Percentiles rank a stretch among this genome's conserved stretches.
These are phyloP conservation scores for Drosophila sordidula DNA, from an alignment of 2,888 invertebrate species.

Conservation along the genomic window DNA sequence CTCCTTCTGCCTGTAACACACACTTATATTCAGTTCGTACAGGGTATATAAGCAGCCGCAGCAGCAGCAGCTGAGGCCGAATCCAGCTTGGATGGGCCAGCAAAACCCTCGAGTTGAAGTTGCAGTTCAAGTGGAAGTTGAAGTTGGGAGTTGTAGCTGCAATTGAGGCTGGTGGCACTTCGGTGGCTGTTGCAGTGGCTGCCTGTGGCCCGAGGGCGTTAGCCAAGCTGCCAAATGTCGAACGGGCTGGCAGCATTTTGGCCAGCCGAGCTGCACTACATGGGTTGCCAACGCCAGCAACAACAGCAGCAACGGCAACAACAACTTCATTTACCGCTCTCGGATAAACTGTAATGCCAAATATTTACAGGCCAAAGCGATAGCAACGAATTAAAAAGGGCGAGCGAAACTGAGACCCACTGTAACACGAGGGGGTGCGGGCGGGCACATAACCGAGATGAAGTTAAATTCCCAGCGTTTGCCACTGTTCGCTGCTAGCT, in stretches of 20 bases:
- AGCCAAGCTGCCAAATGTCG: conserved; percentile 68
- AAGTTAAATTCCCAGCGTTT: conserved; percentile 53
- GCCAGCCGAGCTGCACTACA: conserved; percentile 16
- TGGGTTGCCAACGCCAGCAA: conserved; percentile 10
- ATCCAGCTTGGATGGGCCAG: conserved; percentile 42
- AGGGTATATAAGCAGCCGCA: conserved; percentile 15
- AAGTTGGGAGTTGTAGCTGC: conserved; percentile 21
- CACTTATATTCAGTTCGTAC: background rate
- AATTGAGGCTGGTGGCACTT: conserved; percentile 21
- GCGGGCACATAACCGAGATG: conserved; percentile 18
- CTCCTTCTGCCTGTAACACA: too few relatives aligned
- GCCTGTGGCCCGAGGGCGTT: conserved; percentile 59
- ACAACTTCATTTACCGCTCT: conserved; percentile 45
- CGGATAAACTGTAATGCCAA: conserved; percentile 45
- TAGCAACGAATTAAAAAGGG: conserved; percentile 55
- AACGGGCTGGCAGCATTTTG: conserved; percentile 47
- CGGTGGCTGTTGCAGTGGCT: conserved; percentile 16
- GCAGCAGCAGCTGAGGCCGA: conserved; percentile 24
- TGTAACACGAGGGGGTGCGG: background rate
- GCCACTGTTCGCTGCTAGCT: conserved; percentile 34
- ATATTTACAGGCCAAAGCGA: conserved; percentile 50
- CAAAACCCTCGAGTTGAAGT: conserved; percentile 28
- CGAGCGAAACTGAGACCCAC: conserved; percentile 5
- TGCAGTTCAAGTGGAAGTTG: conserved; percentile 20
- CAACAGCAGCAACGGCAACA: conserved; percentile 20